These are phyloP conservation scores for Plemyria rubiginata DNA, from an alignment of 2,888 invertebrate genomes.

Conservation along the genomic window DNA sequence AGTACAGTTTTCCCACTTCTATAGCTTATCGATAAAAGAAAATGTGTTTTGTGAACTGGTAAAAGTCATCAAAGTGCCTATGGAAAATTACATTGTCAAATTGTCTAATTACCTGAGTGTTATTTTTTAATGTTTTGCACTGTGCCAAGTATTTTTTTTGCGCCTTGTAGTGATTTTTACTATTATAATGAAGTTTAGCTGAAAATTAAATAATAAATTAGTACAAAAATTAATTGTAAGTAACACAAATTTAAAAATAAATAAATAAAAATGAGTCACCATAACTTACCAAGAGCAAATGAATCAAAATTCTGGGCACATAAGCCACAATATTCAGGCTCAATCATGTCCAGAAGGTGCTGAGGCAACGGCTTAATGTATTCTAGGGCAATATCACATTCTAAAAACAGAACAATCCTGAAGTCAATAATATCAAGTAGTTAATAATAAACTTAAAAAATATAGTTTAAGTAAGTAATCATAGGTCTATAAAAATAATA, in stretches of 20 bases:
- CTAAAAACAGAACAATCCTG: conserved; percentile 43
- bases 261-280: neutral
- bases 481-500: no score
- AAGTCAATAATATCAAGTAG: no score
- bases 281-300: conserved; percentile 56
- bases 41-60: conserved; percentile 53
- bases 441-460: no score
- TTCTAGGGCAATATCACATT: conserved; percentile 62
- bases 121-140: conserved; percentile 34
- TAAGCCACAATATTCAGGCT: conserved; percentile 64
- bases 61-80: conserved; percentile 63
- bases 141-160: conserved; percentile 67
- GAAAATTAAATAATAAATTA: conserved; percentile 47
- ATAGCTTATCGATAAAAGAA: no score
- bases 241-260: neutral
- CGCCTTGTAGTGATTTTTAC: conserved; percentile 70
- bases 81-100: conserved; percentile 68
- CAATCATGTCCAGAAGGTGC: conserved; percentile 55
- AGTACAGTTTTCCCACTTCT: no score
- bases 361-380: conserved; percentile 58
- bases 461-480: no score
- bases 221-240: neutral
- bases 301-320: conserved; percentile 58
- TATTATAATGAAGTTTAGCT: conserved; percentile 74
- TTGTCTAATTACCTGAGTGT: conserved; percentile 68